A percentile compares a stretch with the other conserved stretches of the same genome.
phyloP scores from a whole-genome alignment of 2,888 invertebrate genomes.

The Leistus spinibarbis region DNA sequence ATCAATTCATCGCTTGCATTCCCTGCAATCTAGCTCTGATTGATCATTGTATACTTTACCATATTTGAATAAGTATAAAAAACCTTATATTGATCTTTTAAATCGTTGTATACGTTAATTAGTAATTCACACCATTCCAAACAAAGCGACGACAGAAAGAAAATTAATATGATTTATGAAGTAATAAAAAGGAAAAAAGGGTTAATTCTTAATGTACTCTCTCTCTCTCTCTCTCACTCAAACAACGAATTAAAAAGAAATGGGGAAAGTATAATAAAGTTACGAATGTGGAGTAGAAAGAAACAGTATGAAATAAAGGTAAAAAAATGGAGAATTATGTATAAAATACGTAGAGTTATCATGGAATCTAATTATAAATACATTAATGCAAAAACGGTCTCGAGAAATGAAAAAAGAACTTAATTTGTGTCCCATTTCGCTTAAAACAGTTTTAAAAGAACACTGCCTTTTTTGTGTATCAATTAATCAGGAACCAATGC shows the following conservation, averaged over 20 bases:
- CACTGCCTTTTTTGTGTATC: too few relatives aligned
- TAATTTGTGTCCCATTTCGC: background rate
- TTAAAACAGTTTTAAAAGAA: too few relatives aligned
- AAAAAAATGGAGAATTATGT: conserved; percentile 12
- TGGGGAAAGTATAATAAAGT: conserved; percentile 20
- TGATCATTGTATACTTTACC: too few relatives aligned
- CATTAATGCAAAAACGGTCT: background rate
- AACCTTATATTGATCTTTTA: too few relatives aligned
- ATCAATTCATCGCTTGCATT: too few relatives aligned
- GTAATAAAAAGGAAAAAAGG: background rate
- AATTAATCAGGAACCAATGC: too few relatives aligned
- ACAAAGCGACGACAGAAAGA: background rate
- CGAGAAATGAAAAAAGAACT: background rate
- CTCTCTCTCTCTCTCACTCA: conserved; percentile 1
- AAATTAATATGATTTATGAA: background rate
- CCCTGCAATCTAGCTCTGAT: too few relatives aligned
- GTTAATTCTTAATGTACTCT: background rate
- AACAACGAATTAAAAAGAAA: conserved; percentile 29
- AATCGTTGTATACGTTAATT: background rate
- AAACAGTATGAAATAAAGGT: conserved; percentile 20
- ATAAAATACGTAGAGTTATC: background rate
- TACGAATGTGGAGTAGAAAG: conserved; percentile 24
- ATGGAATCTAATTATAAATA: background rate
- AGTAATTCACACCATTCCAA: background rate
- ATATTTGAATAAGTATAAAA: too few relatives aligned